Evolutionary conservation across 2,113 vertebrate genomes (phyloP), one percentile per base, ranked within the genome.

Genomic region (Psophia crepitans): DNA sequence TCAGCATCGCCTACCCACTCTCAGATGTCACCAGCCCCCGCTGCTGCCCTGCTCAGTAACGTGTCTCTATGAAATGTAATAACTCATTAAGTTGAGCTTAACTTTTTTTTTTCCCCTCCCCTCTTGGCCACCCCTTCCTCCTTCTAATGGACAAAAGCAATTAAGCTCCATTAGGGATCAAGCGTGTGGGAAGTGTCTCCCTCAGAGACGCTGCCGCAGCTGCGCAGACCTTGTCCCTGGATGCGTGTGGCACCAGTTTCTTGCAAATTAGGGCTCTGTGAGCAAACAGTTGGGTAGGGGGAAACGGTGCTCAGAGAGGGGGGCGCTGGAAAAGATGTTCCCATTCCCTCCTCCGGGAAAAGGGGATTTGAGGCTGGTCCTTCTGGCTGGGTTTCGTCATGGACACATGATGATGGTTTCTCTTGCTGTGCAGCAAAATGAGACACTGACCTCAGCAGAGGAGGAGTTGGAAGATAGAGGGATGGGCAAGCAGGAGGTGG

Each of bases 1-100:
- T 97, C 97, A 97, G 81, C 95, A 93, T 97, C 82, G 79, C 97
- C 96, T 91, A 97, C 97, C 95, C 94, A 87, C 94, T 97, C 94
- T 97, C 96, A 97, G 96, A 93, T 97, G 95, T 97, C 95, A 97
- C 81, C 96, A 97, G 93, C 96, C 95, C 92, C 96, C 92, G 70
- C 90, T 95, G 95, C 90, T 97, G 94, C 95, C 96, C 97, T 94
- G 73, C 93, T 97, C 11, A 0, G 89, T 84, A 95, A 89, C 32
- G 63, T 93, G 92, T 90, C 87, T 96, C 89, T 96, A 90, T 97
- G 91, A 97, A 93, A 95, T 96, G 84, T 90, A 97, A 96, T 92
- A 97, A 96, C 93, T 89, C 89, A 92, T 96, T 97, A 96, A 92
- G 20, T 73, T 81, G 80, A 94, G 77, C 73, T 95, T 82, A 97